phyloP scores from a whole-genome alignment of 92 coral and sea anemone species.

The Siderastrea siderea region DNA sequence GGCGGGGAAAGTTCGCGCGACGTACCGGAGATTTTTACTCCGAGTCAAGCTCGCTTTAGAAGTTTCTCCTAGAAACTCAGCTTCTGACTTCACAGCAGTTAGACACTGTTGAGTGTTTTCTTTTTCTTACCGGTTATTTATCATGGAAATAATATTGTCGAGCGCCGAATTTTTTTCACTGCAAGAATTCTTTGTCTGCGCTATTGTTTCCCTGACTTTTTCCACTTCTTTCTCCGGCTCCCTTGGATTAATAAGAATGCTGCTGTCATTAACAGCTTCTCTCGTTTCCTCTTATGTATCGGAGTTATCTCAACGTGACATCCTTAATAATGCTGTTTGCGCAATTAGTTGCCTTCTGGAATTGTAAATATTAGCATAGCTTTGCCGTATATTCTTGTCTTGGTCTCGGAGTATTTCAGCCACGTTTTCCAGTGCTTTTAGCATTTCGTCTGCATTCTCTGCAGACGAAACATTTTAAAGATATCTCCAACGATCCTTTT shows the following conservation, averaged over 20 bases:
- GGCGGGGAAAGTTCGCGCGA: background rate
- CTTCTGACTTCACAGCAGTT: background rate
- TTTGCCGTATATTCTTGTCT: background rate
- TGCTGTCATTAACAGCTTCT: background rate
- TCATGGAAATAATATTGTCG: background rate
- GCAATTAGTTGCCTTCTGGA: background rate
- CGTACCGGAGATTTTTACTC: no score
- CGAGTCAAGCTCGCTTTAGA: background rate
- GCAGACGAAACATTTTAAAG: no score
- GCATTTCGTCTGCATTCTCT: background rate
- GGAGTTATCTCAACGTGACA: background rate
- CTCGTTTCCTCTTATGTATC: background rate
- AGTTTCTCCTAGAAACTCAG: background rate
- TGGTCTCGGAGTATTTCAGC: background rate
- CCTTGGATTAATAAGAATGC: background rate
- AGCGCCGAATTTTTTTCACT: background rate
- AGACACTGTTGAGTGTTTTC: background rate
- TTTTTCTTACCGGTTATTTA: background rate
- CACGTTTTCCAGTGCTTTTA: background rate
- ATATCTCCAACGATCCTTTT: conserved; percentile 5
- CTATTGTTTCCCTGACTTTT: background rate
- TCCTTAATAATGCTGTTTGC: background rate
- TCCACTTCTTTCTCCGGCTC: background rate
- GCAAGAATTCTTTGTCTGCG: background rate
- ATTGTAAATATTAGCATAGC: background rate